These are phyloP conservation scores for Cyanoramphus novaezelandiae DNA, from an alignment of 2,113 vertebrate species.

Conservation along the genomic window DNA sequence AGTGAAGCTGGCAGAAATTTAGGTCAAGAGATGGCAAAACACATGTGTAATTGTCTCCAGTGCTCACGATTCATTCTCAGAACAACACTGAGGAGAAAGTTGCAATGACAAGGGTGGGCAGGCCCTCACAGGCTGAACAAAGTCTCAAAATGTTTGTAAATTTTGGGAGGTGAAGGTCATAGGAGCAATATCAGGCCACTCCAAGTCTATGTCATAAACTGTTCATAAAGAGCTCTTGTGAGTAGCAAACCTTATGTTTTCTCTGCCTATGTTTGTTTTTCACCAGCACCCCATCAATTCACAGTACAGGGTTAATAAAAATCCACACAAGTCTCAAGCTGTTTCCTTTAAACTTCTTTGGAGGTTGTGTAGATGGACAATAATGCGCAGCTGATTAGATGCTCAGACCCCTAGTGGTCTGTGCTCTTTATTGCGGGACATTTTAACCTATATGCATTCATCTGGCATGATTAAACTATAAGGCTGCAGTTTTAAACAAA, in stretches of 20 bases:
- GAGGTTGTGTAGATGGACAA: not conserved
- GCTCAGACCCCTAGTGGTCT: constrained; percentile 3
- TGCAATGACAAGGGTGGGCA: constrained; percentile 32
- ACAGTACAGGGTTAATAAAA: constrained; percentile 69
- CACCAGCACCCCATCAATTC: constrained; percentile 71
- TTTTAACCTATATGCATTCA: not conserved
- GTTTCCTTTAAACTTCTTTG: constrained; percentile 61
- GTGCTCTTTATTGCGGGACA: not conserved
- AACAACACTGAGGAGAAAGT: not conserved
- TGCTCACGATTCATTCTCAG: not conserved
- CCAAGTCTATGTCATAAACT: constrained; percentile 71
- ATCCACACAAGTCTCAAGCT: constrained; percentile 64
- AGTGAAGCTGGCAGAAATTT: not conserved
- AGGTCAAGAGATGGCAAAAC: constrained; percentile 16
- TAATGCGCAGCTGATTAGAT: not conserved
- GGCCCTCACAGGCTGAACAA: constrained; percentile 10
- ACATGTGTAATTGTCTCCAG: constrained; percentile 46
- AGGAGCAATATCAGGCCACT: constrained; percentile 48
- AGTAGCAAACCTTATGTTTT: constrained; percentile 68
- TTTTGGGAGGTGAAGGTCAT: constrained; percentile 63
- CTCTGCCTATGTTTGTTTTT: constrained; percentile 68
- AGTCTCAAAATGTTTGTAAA: constrained; percentile 62
- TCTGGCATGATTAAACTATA: not conserved
- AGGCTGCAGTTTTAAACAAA: not conserved
- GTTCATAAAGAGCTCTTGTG: constrained; percentile 76